Evolutionary conservation across 2,113 vertebrate genomes (phyloP), one percentile per base, ranked within the genome.

Genomic region (Andinoacara biseriatus): DNA sequence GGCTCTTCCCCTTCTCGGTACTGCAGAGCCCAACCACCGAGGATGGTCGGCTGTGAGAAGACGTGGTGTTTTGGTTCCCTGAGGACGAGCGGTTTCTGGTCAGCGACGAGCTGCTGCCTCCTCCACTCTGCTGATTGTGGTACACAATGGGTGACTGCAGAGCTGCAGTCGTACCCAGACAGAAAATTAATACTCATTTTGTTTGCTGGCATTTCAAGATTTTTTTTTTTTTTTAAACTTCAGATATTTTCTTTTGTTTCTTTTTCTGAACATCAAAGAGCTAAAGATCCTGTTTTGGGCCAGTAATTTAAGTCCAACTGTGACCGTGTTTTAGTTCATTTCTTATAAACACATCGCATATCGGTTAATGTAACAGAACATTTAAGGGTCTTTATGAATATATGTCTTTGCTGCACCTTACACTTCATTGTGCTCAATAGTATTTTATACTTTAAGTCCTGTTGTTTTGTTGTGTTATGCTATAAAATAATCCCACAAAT

Each of bases 91-190:
- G 96, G 63, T 97, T 95, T 76, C 97, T 96, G 93, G 96, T 97
- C 82, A 98, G 95, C 0, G 4, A 97, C 91, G 76, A 96, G 93
- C 94, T 81, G 86, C 80, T 13, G 58, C 87, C 67, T 86, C 86
- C 89, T 13, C 88, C 95, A 67, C 82, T 33, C 54, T 96, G 96
- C 89, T 97, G 97, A 92, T 97, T 97, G 62, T 99, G 98, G 89
- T 99, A 99, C 90, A 98, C 97, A 13, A 99, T 99, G 61, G 98
- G 98, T 3, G 97, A 99, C 95, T 98, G 97, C 0, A 99, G 96
- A 10, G 98, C 98, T 99, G 88, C 10, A 52, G 24, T 8, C 63
- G 81, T 72, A 91, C 57, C 81, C 17, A 79, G 7, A 74, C 2
- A 3, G 13, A 46, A 13, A 9, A 3, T 6, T 9, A 54, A n/a